Percentiles rank a stretch among this genome's conserved stretches.
These are phyloP conservation scores for Oconnorella tubifera DNA, from an alignment of 2,888 invertebrate species.

Conservation along the genomic window DNA sequence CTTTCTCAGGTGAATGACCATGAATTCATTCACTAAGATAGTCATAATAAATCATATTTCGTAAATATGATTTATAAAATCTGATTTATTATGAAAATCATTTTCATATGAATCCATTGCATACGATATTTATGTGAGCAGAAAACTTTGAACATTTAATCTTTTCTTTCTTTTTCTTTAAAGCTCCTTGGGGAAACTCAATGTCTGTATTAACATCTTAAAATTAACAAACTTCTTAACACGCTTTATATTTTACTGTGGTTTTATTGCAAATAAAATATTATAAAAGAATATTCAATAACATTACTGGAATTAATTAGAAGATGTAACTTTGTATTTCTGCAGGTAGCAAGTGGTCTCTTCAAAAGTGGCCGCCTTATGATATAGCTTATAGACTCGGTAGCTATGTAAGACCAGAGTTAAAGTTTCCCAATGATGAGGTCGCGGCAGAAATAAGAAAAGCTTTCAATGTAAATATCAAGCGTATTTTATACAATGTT, in stretches of 20 bases:
- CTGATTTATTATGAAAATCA: too few relatives aligned
- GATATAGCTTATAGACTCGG: background rate
- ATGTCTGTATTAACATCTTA: too few relatives aligned
- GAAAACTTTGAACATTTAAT: too few relatives aligned
- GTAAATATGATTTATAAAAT: too few relatives aligned
- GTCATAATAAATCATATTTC: too few relatives aligned
- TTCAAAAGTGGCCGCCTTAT: background rate
- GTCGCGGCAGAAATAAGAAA: background rate
- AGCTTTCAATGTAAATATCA: background rate
- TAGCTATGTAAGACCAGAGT: background rate
- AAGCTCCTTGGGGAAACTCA: too few relatives aligned
- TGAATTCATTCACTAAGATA: too few relatives aligned
- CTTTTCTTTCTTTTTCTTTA: too few relatives aligned
- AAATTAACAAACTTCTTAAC: too few relatives aligned
- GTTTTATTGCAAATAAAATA: background rate
- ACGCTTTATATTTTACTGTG: background rate
- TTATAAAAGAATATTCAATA: background rate
- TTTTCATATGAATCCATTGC: too few relatives aligned
- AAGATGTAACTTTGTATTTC: background rate
- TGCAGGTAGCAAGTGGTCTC: background rate
- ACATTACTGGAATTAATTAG: background rate
- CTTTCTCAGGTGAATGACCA: background rate
- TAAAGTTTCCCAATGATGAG: background rate
- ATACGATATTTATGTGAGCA: too few relatives aligned
- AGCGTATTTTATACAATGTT: too few relatives aligned